Evolutionary conservation across 2,888 invertebrate genomes (phyloP), one percentile per base, ranked within the genome.

Genomic region (Parascotia fuliginaria): DNA sequence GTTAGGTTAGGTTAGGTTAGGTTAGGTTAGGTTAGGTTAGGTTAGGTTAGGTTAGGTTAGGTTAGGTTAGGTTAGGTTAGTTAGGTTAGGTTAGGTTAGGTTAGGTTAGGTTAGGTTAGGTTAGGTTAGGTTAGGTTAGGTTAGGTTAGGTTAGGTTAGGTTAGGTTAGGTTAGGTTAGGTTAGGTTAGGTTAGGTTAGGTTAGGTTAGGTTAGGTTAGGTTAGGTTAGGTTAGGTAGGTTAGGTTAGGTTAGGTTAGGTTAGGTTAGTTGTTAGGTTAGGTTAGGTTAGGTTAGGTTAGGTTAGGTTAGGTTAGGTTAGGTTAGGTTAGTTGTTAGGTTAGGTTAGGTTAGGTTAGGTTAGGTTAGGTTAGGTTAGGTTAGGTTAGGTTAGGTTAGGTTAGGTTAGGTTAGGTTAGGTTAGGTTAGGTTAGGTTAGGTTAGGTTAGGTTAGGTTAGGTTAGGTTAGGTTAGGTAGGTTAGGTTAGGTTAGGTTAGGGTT

Each of bases 1-100:
- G n/a, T n/a, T 42, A 44, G 54, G 44, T 54, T 48, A 49, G 54
- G 48, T 54, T 48, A 48, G 54, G 44, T 54, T 48, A 45, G 38
- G 38, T 38, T 38, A 38, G 39, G 39, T 40, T 40, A 40, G 40
- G 40, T 40, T 40, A 40, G 40, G 40, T 40, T 40, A 40, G 40
- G 40, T 40, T 40, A 40, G 40, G 40, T 40, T 40, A 40, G 40
- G 40, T 40, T 39, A 40, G 40, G 40, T 40, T 40, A 40, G 40
- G 40, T 40, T 40, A 40, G 40, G 40, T 40, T 40, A 40, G 40
- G 40, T 40, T 40, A 40, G 40, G 40, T 40, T 40, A 40, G 40
- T 40, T 40, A 40, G 40, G 40, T 40, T 40, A 40, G 40, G 40
- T 40, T 40, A 40, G 40, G 40, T 40, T 40, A 40, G 40, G 40